phyloP scores from a whole-genome alignment of 2,888 invertebrate genomes.

The Ormia ochracea region DNA sequence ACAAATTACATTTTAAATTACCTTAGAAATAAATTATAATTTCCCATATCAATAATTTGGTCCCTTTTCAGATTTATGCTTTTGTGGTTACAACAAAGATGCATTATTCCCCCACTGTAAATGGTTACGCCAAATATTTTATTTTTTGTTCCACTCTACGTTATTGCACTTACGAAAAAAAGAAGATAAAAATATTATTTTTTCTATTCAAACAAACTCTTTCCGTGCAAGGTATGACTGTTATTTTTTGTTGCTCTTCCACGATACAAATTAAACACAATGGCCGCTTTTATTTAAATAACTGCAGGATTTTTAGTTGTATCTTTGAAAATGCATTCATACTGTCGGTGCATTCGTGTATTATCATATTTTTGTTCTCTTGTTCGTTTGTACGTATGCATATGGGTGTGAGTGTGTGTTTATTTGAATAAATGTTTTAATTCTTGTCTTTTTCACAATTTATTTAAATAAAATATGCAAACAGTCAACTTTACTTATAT shows the following conservation, averaged over 20 bases:
- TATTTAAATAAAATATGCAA: conserved; percentile 37
- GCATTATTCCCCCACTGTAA: too few species aligned
- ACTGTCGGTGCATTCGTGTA: neutral
- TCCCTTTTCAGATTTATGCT: too few species aligned
- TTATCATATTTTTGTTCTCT: neutral
- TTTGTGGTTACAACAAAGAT: too few species aligned
- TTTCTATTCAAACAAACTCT: neutral
- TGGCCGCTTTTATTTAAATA: conserved; percentile 47
- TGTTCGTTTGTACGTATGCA: neutral
- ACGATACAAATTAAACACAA: conserved; percentile 48
- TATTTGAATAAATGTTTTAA: conserved; percentile 16
- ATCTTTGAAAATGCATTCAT: too few species aligned
- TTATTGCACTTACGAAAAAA: neutral
- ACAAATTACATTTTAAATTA: too few species aligned
- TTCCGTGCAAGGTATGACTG: conserved; percentile 1
- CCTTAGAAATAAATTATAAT: too few species aligned
- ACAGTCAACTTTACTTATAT: conserved; percentile 39
- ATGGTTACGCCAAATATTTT: neutral
- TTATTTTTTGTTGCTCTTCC: conserved; percentile 23
- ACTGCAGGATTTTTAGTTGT: conserved; percentile 2
- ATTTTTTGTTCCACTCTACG: neutral
- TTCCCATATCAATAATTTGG: too few species aligned
- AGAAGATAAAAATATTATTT: neutral
- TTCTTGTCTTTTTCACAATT: conserved; percentile 2
- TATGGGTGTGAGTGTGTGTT: neutral